A percentile compares a stretch with the other conserved stretches of the same genome.
These are phyloP conservation scores for Crambe crambe DNA, from an alignment of 37 sponge, comb jelly and placozoan genomes.

Conservation along the genomic window DNA sequence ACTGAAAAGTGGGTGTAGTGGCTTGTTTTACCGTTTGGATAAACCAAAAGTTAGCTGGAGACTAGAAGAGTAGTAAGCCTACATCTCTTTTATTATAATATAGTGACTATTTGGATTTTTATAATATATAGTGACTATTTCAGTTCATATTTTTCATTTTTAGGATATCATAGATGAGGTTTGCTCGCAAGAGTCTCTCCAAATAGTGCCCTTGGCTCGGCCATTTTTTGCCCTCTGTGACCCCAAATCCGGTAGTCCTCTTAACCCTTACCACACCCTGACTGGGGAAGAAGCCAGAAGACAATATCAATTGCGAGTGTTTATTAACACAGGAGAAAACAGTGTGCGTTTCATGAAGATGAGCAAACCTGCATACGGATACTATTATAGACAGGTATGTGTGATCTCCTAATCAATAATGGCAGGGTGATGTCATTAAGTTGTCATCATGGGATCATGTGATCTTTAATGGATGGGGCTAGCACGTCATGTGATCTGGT, in stretches of 20 bases:
- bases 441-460: neutral
- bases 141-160: too few relatives aligned
- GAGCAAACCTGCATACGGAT: conserved; percentile 16
- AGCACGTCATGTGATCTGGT: too few relatives aligned
- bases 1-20: too few relatives aligned
- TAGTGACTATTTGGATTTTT: too few relatives aligned
- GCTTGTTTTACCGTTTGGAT: too few relatives aligned
- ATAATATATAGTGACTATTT: too few relatives aligned
- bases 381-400: conserved; percentile 60
- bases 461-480: too few relatives aligned
- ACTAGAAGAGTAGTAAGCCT: too few relatives aligned
- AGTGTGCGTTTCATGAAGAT: conserved; percentile 28
- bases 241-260: conserved; percentile 12
- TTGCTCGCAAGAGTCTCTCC: conserved; percentile 13
- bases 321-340: conserved; percentile 43
- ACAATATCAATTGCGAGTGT: conserved; percentile 49
- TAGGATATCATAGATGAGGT: conserved; percentile 18
- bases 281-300: neutral
- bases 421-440: too few relatives aligned
- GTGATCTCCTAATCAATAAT: too few relatives aligned
- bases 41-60: too few relatives aligned
- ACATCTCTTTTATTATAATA: too few relatives aligned
- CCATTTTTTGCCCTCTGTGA: conserved; percentile 66
- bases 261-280: conserved; percentile 37
- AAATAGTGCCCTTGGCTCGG: conserved; percentile 41